phyloP scores from a whole-genome alignment of 53 echinoderm and acorn worm genomes.

The Astropecten irregularis region DNA sequence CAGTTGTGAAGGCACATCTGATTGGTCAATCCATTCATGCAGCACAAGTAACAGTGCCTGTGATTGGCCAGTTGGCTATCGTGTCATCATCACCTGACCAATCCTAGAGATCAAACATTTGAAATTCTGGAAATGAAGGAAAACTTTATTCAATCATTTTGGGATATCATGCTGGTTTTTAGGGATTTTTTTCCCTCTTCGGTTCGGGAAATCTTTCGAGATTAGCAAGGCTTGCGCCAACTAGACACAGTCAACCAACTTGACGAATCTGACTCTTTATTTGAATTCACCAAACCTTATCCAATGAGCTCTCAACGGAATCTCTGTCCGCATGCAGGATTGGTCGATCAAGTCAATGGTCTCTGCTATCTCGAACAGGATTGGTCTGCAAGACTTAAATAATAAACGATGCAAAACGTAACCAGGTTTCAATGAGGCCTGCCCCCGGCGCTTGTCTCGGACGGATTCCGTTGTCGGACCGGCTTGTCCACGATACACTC shows the following conservation, averaged over 20 bases:
- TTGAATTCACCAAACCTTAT: background rate
- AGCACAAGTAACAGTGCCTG: background rate
- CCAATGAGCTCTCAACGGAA: background rate
- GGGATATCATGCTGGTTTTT: no score
- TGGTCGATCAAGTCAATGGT: background rate
- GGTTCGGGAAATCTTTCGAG: no score
- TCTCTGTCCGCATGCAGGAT: background rate
- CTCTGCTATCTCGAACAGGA: background rate
- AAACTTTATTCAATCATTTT: no score
- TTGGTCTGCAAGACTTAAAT: no score
- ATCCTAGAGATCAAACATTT: no score
- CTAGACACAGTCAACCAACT: no score
- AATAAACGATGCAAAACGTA: no score
- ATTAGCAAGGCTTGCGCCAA: no score
- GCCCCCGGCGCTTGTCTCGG: constrained; percentile 68
- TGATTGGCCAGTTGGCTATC: constrained; percentile 1
- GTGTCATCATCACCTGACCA: no score
- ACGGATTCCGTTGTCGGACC: constrained; percentile 65
- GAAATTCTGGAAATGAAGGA: no score
- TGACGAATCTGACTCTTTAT: no score
- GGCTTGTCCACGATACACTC: constrained; percentile 58
- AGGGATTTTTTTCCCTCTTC: no score
- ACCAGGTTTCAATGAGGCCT: constrained; percentile 73
- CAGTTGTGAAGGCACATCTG: background rate
- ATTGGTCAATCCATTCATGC: background rate